A percentile compares a stretch with the other conserved stretches of the same genome.
These are phyloP conservation scores for Cisticola juncidis DNA, from an alignment of 2,113 vertebrate genomes.

Conservation along the genomic window DNA sequence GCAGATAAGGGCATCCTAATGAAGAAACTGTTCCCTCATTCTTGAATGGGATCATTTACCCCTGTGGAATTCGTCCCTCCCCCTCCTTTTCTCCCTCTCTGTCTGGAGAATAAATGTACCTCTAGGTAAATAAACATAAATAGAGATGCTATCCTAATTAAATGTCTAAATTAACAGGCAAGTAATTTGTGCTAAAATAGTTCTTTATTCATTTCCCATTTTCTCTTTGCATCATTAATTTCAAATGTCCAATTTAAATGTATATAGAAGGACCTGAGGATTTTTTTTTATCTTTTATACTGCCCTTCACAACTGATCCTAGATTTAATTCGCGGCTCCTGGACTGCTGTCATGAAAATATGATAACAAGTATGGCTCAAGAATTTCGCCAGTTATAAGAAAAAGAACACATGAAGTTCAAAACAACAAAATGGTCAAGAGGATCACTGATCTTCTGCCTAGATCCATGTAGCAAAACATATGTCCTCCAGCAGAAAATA, in stretches of 20 bases:
- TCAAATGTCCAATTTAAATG: neutral
- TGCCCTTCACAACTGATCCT: neutral
- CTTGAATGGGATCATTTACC: neutral
- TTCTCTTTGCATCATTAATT: neutral
- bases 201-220: neutral
- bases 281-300: neutral
- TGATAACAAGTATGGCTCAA: neutral
- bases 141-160: neutral
- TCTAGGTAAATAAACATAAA: neutral
- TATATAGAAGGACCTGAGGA: neutral
- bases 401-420: neutral
- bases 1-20: neutral
- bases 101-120: neutral
- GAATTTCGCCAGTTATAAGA: neutral
- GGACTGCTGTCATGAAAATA: neutral
- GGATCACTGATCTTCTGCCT: neutral
- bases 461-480: neutral
- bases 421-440: neutral
- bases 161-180: neutral
- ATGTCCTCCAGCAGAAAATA: neutral
- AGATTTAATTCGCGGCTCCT: neutral
- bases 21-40: neutral
- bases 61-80: neutral
- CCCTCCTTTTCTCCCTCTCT: neutral
- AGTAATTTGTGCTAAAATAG: neutral